Percentiles rank a stretch among this genome's conserved stretches.
Conservation (phyloP, 2,888 invertebrate genomes). For the Athalia cordata region DNA sequence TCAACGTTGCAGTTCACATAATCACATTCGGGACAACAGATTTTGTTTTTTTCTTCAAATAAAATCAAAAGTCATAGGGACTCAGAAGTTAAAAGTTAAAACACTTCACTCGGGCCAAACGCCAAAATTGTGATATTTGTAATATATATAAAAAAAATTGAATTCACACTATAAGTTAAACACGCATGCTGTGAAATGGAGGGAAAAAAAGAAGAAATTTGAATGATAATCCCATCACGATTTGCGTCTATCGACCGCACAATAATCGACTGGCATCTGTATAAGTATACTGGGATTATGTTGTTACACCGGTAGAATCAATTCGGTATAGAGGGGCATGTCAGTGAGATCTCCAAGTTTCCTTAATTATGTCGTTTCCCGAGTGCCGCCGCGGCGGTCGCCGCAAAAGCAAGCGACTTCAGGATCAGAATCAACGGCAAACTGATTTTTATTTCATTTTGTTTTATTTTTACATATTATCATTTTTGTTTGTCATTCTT, state of each 20-base stretch:
- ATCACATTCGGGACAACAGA: too few relatives aligned
- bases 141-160: too few relatives aligned
- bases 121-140: too few relatives aligned
- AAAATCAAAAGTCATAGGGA: too few relatives aligned
- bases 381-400: conserved; percentile 3
- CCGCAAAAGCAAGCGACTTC: background rate
- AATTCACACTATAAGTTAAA: too few relatives aligned
- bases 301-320: conserved; percentile 34
- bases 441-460: conserved; percentile 12
- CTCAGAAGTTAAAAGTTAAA: too few relatives aligned
- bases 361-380: conserved; percentile 43
- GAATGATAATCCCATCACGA: too few relatives aligned
- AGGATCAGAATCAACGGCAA: background rate
- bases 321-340: conserved; percentile 32
- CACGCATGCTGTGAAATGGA: too few relatives aligned
- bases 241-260: background rate
- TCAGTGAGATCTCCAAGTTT: conserved; percentile 42
- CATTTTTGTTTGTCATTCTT: conserved; percentile 55
- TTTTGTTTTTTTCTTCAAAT: too few relatives aligned
- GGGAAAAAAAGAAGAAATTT: too few relatives aligned
- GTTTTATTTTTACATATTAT: conserved; percentile 24
- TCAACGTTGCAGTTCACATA: too few relatives aligned
- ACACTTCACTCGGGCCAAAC: too few relatives aligned
- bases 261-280: background rate
- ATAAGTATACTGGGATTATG: background rate